Conservation (phyloP, 2,797 vertebrate species). For the Enteromius afrohamiltoni region DNA sequence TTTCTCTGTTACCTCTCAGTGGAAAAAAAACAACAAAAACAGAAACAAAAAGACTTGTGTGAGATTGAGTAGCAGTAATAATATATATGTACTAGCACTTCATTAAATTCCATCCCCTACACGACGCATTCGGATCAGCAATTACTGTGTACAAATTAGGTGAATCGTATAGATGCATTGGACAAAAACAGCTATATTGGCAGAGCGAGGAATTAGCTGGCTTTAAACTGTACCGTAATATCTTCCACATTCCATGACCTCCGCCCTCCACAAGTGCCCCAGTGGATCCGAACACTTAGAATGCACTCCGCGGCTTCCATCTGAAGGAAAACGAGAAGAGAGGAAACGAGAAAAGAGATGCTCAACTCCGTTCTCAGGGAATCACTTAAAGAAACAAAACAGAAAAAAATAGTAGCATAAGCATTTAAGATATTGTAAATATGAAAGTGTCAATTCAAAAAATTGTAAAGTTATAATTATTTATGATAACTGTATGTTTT, state of each 20-base stretch:
- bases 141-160: slow-evolving; percentile 56
- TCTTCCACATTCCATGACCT: slow-evolving; percentile 53
- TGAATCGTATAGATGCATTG: slow-evolving; percentile 11
- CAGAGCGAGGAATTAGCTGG: slow-evolving; percentile 19
- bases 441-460: slow-evolving; percentile 97
- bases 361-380: slow-evolving; percentile 98
- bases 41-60: slow-evolving; percentile 31
- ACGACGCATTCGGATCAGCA: slow-evolving; percentile 70
- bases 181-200: slow-evolving; percentile 11
- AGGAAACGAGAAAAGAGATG: slow-evolving; percentile 81
- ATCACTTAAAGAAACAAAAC: slow-evolving; percentile 94
- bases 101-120: slow-evolving; percentile 72
- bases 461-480: slow-evolving; percentile 99
- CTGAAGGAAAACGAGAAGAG: slow-evolving; percentile 66
- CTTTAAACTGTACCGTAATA: slow-evolving; percentile 32
- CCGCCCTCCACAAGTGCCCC: slow-evolving; percentile 53
- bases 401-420: slow-evolving; percentile 88
- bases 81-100: slow-evolving; percentile 74
- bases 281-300: slow-evolving; percentile 59
- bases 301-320: slow-evolving; percentile 62
- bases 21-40: slow-evolving; percentile 23
- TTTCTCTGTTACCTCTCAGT: slow-evolving; percentile 37
- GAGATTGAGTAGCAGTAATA: slow-evolving; percentile 50
- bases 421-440: slow-evolving; percentile 99
- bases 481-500: slow-evolving; percentile 88